phyloP scores from a whole-genome alignment of 2,888 invertebrate species.

The Noctua janthina region DNA sequence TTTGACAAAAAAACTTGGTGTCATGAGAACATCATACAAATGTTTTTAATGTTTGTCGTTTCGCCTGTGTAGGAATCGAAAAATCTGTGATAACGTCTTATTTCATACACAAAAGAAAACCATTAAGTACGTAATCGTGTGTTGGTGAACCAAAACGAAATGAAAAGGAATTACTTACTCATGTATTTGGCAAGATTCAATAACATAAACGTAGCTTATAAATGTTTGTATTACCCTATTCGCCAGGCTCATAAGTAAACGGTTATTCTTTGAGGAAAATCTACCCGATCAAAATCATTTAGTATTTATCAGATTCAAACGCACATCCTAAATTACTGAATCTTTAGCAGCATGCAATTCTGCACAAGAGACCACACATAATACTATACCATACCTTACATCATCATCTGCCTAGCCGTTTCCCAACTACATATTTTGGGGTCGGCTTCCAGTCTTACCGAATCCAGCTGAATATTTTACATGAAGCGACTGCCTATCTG shows the following conservation, averaged over 20 bases:
- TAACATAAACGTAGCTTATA: neutral
- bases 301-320: too few relatives aligned
- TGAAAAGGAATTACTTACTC: constrained; percentile 17
- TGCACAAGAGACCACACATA: too few relatives aligned
- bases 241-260: neutral
- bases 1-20: too few relatives aligned
- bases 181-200: neutral
- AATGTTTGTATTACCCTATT: neutral
- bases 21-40: too few relatives aligned
- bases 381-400: too few relatives aligned
- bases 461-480: too few relatives aligned
- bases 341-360: too few relatives aligned
- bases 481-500: too few relatives aligned
- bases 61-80: neutral
- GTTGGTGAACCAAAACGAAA: neutral
- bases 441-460: too few relatives aligned
- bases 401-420: too few relatives aligned
- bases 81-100: neutral
- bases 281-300: neutral
- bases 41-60: neutral
- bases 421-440: too few relatives aligned
- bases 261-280: neutral
- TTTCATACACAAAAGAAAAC: neutral
- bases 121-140: neutral
- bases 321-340: neutral